Conservation (phyloP, 2,113 vertebrate species). For the Poeciliopsis retropinna region DNA sequence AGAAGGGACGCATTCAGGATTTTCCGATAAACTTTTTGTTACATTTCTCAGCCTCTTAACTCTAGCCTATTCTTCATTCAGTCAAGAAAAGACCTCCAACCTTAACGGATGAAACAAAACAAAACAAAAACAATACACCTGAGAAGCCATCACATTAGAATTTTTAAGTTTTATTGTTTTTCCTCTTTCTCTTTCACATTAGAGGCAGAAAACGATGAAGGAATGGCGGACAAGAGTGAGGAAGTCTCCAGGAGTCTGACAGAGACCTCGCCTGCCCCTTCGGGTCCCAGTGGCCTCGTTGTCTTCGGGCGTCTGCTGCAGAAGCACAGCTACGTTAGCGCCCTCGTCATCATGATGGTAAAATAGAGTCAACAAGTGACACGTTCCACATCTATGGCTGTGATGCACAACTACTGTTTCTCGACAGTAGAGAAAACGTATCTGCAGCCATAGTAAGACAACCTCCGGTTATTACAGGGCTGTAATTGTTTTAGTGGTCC, state of each 20-base stretch:
- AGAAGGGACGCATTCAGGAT: not conserved
- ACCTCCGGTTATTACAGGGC: not conserved
- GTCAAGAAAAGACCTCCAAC: not conserved
- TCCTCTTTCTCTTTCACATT: not conserved
- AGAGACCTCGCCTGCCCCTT: slow-evolving; percentile 33
- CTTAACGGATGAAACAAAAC: no score
- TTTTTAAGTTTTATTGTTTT: not conserved
- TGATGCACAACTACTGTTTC: not conserved
- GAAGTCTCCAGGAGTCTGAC: slow-evolving; percentile 26
- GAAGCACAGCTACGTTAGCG: slow-evolving; percentile 84
- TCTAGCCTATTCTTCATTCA: not conserved
- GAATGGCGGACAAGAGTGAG: slow-evolving; percentile 39
- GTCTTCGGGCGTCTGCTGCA: slow-evolving; percentile 77
- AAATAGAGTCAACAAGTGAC: not conserved
- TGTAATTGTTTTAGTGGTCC: not conserved
- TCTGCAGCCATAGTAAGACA: not conserved
- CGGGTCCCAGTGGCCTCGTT: slow-evolving; percentile 64
- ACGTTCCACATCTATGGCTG: not conserved
- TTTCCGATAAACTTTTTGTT: not conserved
- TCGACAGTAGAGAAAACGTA: not conserved
- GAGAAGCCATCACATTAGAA: no score
- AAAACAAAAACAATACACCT: no score
- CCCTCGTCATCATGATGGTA: slow-evolving; percentile 86
- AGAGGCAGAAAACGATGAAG: slow-evolving; percentile 39
- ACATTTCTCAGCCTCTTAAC: not conserved